phyloP scores from a whole-genome alignment of 2,113 vertebrate species.

The Pungitius pungitius region DNA sequence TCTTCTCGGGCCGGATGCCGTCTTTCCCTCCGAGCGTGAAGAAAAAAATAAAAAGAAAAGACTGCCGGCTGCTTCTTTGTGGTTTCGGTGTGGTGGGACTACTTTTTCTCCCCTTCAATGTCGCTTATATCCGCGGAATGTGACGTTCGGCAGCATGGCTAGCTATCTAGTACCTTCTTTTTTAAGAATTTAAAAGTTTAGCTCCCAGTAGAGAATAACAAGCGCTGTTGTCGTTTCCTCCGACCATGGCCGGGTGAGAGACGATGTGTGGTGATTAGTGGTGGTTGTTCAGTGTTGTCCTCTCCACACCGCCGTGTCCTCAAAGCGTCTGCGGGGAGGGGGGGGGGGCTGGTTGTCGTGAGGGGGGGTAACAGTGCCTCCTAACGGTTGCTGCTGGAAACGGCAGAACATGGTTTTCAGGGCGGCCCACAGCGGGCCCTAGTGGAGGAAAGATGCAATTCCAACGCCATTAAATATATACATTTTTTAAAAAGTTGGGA shows the following conservation, averaged over 20 bases:
- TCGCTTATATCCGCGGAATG: conserved; percentile 55
- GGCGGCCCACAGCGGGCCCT: conserved; percentile 26
- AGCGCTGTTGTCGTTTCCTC: conserved; percentile 15
- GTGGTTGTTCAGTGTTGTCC: conserved; percentile 45
- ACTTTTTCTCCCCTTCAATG: conserved; percentile 55
- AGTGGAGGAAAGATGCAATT: conserved; percentile 12
- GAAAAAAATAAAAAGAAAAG: conserved; percentile 8
- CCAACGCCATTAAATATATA: no score
- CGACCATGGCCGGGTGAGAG: conserved; percentile 51
- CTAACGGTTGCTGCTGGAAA: neutral
- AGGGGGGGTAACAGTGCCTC: conserved; percentile 56
- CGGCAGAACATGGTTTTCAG: neutral
- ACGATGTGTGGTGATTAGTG: conserved; percentile 42
- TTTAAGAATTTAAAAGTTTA: conserved; percentile 45
- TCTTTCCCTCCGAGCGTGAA: conserved; percentile 66
- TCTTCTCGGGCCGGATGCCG: conserved; percentile 79
- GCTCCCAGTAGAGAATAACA: conserved; percentile 16
- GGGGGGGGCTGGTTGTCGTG: no score
- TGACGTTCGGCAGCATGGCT: conserved; percentile 43
- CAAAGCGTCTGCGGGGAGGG: neutral
- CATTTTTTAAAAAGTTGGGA: no score
- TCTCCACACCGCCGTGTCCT: conserved; percentile 44
- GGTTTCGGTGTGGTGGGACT: conserved; percentile 43
- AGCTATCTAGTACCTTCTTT: neutral
- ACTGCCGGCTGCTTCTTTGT: conserved; percentile 57